Evolutionary conservation across 2,797 vertebrate genomes (phyloP), one percentile per base, ranked within the genome.

Genomic region (Astyanax mexicanus): DNA sequence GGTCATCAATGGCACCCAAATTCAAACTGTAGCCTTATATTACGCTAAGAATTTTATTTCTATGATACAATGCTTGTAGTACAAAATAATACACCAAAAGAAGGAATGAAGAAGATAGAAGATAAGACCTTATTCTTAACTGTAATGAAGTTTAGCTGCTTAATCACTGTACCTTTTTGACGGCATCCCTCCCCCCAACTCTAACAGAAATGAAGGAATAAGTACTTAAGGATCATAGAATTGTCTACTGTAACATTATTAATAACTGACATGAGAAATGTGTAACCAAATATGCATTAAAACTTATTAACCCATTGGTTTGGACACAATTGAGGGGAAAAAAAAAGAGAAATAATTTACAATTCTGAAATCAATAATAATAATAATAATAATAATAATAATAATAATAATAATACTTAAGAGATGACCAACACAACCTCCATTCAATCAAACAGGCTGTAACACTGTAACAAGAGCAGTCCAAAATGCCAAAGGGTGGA

Each of bases 21-120:
- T 75, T 86, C 81, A 86, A 79, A 52, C 44, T 51, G 72, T 71
- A 81, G 77, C 78, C 72, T 71, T 62, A 79, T 27, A 70, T 72
- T 51, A 40, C 64, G 65, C 70, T 83, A 73, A 74, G 70, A 84
- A 69, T 80, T 77, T 65, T 77, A 75, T 80, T 84, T 84, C 65
- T 75, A 81, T 86, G 38, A 86, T 69, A 88, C 84, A 72, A 75
- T 52, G 79, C 80, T 55, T 75, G 77, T 68, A 81, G 85, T 90
- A 90, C 74, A 89, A 90, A 92, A 86, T 89, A 87, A 88, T 72
- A 88, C 85, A 89, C 44, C n/a, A 80, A 82, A 67, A 81, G 77
- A 81, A 86, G 69, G 83, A 87, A 89, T 87, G 80, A 78, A 76
- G 77, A 49, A 76, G 77, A 49, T 79, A 77, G 35, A 51, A 45